phyloP scores from a whole-genome alignment of 1,140 invertebrate species.

The Ooceraea biroi region DNA sequence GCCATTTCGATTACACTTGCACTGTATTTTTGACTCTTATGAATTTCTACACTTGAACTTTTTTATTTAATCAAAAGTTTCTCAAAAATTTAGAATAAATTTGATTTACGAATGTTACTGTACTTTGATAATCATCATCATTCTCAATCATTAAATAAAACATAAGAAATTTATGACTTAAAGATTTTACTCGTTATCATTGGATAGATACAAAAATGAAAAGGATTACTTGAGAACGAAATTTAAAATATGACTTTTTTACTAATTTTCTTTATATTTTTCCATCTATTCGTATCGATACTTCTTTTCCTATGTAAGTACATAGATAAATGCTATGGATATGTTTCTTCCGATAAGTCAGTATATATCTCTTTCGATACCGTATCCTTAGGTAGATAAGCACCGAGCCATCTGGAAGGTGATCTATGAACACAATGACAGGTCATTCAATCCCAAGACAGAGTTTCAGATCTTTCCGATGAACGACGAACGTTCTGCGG shows the following conservation, averaged over 20 bases:
- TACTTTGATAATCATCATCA: not conserved
- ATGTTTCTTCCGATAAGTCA: constrained; percentile 43
- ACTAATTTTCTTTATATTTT: constrained; percentile 1
- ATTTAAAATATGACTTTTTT: not conserved
- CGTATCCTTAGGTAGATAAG: constrained; percentile 55
- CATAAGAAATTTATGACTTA: constrained; percentile 2
- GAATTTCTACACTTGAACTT: not conserved
- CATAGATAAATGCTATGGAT: not conserved
- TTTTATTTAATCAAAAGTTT: no score
- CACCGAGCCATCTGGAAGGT: constrained; percentile 56
- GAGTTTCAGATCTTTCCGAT: constrained; percentile 33
- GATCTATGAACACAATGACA: constrained; percentile 56
- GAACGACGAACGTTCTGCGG: constrained; percentile 45
- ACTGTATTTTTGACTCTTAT: not conserved
- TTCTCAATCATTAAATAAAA: constrained; percentile 5
- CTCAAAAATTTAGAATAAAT: not conserved
- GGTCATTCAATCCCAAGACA: constrained; percentile 47
- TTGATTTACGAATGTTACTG: not conserved
- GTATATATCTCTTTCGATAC: constrained; percentile 45
- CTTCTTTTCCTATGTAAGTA: constrained; percentile 29
- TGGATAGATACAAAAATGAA: not conserved
- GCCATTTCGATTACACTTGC: not conserved
- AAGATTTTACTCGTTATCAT: not conserved
- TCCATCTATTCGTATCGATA: constrained; percentile 31
- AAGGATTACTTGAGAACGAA: not conserved